Base-by-base conservation (phyloP, 2,113 vertebrate species). In the Gallinago undulata region DNA sequence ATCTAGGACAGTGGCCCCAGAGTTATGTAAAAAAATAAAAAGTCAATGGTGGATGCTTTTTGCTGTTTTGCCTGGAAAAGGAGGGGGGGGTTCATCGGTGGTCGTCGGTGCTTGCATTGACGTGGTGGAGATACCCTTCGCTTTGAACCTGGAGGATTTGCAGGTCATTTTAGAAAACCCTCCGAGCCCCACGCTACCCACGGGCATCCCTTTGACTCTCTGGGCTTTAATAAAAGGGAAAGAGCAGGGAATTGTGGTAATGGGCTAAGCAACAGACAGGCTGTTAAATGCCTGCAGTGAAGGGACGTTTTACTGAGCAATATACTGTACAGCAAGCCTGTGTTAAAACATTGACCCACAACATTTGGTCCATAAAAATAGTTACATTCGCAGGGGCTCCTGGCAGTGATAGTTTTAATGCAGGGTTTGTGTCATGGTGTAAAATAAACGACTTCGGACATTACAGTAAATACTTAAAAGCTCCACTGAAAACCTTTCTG, bases 301-400 rank as follows among this genome's bases (percentile, higher is more conserved):
- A 94, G 93, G 96, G 95, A 92, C 50, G 45, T 93, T 97, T 97
- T 96, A 91, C 89, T 67, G 95, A 97, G 97, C 96, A 96, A 97
- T 97, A 97, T 97, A 94, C 91, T 78, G 87, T 91, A 90, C 94
- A 96, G 95, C 89, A 94, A 97, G 77, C 89, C 95, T 73, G 89
- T 51, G 85, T 91, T 94, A 91, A 96, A 97, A 96, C 94, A 90
- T 87, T 97, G 97, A 97, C 97, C 97, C 95, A 89, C 96, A 97
- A 96, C 97, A 97, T 97, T 97, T 97, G 97, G 97, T 94, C 96
- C 95, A 97, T 97, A 97, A 97, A 97, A 97, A 93, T 60, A 93
- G 94, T 96, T 97, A 96, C 95, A 41, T 96, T 96, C 13, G 0
- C 94, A 43, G 95, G 91, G 93, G 93, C 96, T 91, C 96, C 92